Evolutionary conservation across 2,797 vertebrate genomes (phyloP), one percentile per base, ranked within the genome.

Genomic region (Pitangus sulphuratus): DNA sequence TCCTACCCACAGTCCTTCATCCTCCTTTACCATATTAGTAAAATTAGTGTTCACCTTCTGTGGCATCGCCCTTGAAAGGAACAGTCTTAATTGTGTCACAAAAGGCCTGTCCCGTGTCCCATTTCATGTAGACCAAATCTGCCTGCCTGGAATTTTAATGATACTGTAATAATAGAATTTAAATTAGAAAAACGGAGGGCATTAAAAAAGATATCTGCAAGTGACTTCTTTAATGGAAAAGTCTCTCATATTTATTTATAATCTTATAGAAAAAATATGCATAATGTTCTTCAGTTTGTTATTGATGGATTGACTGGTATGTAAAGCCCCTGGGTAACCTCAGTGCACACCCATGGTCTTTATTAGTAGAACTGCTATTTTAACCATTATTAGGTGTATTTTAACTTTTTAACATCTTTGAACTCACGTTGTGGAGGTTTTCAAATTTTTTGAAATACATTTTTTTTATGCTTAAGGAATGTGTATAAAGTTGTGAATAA

Each of bases 61-160:
- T 87, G 94, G 74, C 0, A 1, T 76, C 94, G 77, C 57, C 77
- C 93, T 96, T 97, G 90, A 95, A 95, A 80, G 50, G 56, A 95
- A 37, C 20, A 37, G 48, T 92, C 85, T 83, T 97, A 97, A 96
- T 96, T 96, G 60, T 89, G 54, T 50, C 74, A 88, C 62, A 85
- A 57, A 96, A 95, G 60, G 74, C 57, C 57, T 90, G 26, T 83
- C 48, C 71, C 50, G 33, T 19, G 12, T 94, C 56, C 65, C 70
- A 9, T 92, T 96, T 95, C 64, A 31, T 31, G 19, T 60, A 87
- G 83, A 92, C 85, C 13, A 45, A 81, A 89, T 93, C 64, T 93
- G 30, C 65, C 84, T 97, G 93, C 85, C 97, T 93, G 60, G 89
- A 96, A 96, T 95, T 89, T 89, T 95, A 95, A 95, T 96, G 62